Evolutionary conservation across 1,140 invertebrate genomes (phyloP).

Genomic region (Microplitis demolitor): DNA sequence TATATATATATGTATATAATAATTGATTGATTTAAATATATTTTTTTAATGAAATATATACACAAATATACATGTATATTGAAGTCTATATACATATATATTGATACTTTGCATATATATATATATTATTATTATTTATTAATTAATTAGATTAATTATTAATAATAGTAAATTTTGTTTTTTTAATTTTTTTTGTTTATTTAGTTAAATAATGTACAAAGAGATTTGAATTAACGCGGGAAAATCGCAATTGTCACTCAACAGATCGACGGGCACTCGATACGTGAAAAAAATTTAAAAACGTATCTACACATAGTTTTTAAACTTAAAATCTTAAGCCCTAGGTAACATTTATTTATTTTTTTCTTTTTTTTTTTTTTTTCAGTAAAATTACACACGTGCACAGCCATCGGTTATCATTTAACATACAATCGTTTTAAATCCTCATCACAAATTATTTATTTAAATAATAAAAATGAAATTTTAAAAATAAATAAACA

Average conservation of each 20-base stretch:
- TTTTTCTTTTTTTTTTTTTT: constrained; percentile 42
- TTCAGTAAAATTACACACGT: constrained; percentile 60
- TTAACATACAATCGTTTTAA: constrained; percentile 29
- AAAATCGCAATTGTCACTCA: constrained; percentile 41
- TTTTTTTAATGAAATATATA: constrained; percentile 35
- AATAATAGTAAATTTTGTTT: constrained; percentile 47
- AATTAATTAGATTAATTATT: constrained; percentile 55
- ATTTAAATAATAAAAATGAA: background rate
- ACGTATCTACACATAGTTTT: constrained; percentile 29
- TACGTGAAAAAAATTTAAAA: constrained; percentile 46
- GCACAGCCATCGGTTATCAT: constrained; percentile 59
- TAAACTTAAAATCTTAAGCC: constrained; percentile 49
- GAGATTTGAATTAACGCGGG: constrained; percentile 12
- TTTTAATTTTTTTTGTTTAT: constrained; percentile 44
- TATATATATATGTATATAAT: constrained; percentile 37
- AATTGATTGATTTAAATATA: constrained; percentile 23
- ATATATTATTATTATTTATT: constrained; percentile 41
- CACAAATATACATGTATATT: constrained; percentile 39
- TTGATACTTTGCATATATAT: constrained; percentile 41
- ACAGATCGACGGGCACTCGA: constrained; percentile 25
- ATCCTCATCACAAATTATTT: background rate
- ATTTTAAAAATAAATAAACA: too few relatives aligned
- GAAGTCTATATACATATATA: constrained; percentile 50
- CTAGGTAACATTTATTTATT: constrained; percentile 55
- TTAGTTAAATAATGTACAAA: constrained; percentile 54